phyloP scores from a whole-genome alignment of 2,113 vertebrate species.

The Myotis lucifugus region DNA sequence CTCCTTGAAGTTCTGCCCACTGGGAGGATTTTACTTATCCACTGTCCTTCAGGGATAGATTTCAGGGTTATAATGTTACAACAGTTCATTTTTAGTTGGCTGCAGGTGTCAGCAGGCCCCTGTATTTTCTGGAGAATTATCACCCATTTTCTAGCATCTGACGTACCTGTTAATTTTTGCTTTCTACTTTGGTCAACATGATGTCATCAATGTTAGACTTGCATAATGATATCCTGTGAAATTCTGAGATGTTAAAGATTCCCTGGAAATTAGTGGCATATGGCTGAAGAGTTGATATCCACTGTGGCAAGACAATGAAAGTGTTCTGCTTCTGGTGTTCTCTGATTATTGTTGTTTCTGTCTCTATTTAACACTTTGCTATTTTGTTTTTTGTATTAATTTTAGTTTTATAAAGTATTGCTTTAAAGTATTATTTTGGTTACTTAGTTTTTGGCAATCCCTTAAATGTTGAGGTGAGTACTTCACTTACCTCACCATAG shows the following conservation, averaged over 20 bases:
- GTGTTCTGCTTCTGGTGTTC: background rate
- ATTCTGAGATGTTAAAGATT: background rate
- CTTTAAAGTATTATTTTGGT: constrained; percentile 19
- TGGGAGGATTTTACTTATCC: background rate
- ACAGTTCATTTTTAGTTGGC: background rate
- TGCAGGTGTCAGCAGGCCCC: background rate
- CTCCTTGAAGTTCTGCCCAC: constrained; percentile 18
- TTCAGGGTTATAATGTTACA: background rate
- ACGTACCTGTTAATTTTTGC: background rate
- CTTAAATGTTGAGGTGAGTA: background rate
- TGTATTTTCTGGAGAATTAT: background rate
- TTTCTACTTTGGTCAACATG: background rate
- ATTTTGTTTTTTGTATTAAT: constrained; percentile 8
- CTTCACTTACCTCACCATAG: background rate
- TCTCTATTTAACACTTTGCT: constrained; percentile 1
- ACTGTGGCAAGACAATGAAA: background rate
- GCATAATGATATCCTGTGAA: background rate
- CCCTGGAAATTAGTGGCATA: background rate
- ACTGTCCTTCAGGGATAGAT: background rate
- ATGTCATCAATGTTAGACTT: background rate
- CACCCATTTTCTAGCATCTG: background rate
- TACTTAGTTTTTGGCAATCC: background rate
- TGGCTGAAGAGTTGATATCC: background rate
- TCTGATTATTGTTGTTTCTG: background rate
- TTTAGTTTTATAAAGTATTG: constrained; percentile 37